Base-by-base conservation (phyloP, 1,140 invertebrate species). In the Euschistus heros region DNA sequence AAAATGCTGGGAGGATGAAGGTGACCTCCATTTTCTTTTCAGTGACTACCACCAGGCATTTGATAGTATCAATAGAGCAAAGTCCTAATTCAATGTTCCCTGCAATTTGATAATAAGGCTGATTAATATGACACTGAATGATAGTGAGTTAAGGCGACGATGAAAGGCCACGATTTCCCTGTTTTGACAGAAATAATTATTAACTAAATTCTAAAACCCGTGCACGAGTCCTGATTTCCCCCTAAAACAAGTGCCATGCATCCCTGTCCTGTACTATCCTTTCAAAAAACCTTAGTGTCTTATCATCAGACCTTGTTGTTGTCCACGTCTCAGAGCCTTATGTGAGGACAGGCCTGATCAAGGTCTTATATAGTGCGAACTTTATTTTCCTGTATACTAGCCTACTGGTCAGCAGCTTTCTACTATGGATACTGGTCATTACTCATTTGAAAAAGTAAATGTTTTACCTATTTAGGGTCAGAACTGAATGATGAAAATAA, bases 41-140 rank as follows among this genome's bases (percentile, higher is more conserved):
- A 46, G 63, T 27, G 66, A 68, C 30, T 68, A 55, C 46, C 64
- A 63, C 33, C 64, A 66, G 33, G 27, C 64, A 10, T 65, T 65
- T 46, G 59, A 67, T 26, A 54, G 54, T 37, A 60, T 62, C 55
- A 59, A 46, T 46, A 27, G 64, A 50, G 60, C 57, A 6, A 37
- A 62, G 10, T 20, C 42, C 10, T n/a, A n/a, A 37, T 64, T 64
- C 6, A 37, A 22, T 37, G 17, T 64, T 22, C 62, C 24, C 13
- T 14, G 22, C 17, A 52, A 50, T 17, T 22, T 27, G 15, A n/a
- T n/a, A n/a, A 22, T 62, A 10, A 44, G 60, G 17, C 42, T 62
- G 22, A 42, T 62, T 18, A 42, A 62, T 7, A 62, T 62, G 37
- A 42, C 22, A 22, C 15, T 62, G 60, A 44, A 20, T 14, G 27